Percentiles rank a stretch among this genome's conserved stretches.
These are phyloP conservation scores for Sebastes alutus DNA, from an alignment of 2,797 vertebrate species.

Conservation along the genomic window DNA sequence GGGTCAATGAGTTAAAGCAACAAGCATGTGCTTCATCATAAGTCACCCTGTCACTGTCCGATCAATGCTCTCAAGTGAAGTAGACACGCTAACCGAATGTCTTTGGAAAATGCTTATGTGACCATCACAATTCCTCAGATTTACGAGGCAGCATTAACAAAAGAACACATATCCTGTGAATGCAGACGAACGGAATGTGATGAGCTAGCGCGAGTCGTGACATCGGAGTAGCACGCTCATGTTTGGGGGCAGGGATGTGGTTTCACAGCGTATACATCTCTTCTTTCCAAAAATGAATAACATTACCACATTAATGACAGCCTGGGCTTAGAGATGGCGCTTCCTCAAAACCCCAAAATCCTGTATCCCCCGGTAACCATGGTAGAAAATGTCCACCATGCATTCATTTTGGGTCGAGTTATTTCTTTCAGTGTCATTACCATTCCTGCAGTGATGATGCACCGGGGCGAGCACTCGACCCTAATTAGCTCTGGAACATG, in stretches of 20 bases:
- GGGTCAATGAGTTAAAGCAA: constrained; percentile 2
- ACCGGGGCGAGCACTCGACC: constrained; percentile 28
- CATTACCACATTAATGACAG: constrained; percentile 76
- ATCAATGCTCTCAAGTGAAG: neutral
- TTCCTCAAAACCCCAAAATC: constrained; percentile 69
- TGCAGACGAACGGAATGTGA: constrained; percentile 47
- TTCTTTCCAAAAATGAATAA: constrained; percentile 73
- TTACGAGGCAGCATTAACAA: constrained; percentile 25
- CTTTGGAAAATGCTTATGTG: constrained; percentile 23
- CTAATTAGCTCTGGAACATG: constrained; percentile 58
- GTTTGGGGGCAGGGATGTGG: constrained; percentile 65
- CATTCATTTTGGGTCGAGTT: constrained; percentile 56
- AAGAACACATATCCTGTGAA: constrained; percentile 33
- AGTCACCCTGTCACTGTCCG: neutral
- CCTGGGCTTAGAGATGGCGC: constrained; percentile 51
- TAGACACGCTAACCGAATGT: neutral
- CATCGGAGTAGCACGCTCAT: constrained; percentile 46
- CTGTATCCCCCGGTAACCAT: constrained; percentile 59
- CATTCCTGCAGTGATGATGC: constrained; percentile 44
- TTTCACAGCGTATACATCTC: constrained; percentile 63
- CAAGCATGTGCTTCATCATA: neutral
- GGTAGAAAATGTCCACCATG: constrained; percentile 51
- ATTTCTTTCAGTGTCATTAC: constrained; percentile 58
- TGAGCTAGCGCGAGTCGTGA: constrained; percentile 39
- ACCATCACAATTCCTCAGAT: constrained; percentile 18